Evolutionary conservation across 2,888 invertebrate genomes (phyloP).

Genomic region (Isotomurus palustris): DNA sequence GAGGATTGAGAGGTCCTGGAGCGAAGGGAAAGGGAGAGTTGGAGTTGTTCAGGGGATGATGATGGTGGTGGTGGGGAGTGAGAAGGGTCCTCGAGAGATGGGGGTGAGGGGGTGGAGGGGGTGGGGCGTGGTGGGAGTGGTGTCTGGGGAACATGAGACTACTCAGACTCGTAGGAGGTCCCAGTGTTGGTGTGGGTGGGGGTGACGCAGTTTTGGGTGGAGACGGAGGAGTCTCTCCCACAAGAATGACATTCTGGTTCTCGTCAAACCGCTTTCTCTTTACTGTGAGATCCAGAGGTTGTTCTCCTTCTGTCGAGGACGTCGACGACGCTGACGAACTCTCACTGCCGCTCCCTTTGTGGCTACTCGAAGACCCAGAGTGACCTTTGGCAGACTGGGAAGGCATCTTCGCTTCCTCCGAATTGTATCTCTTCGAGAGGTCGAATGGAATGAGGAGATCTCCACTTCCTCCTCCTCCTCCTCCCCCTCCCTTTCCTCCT

Average conservation of each 20-base stretch:
- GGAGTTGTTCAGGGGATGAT: background rate
- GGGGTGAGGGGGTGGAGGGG: slow-evolving; percentile 13
- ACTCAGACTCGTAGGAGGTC: slow-evolving; percentile 55
- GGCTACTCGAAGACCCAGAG: background rate
- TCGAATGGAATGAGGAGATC: slow-evolving; percentile 43
- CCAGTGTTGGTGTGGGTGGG: slow-evolving; percentile 48
- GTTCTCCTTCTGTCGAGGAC: slow-evolving; percentile 56
- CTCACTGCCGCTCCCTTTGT: no score
- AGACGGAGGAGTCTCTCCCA: slow-evolving; percentile 40
- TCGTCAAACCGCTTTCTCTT: slow-evolving; percentile 83
- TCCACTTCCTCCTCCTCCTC: slow-evolving; percentile 5
- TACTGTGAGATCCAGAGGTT: slow-evolving; percentile 81
- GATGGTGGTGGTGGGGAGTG: slow-evolving; percentile 6
- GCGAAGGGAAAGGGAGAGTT: slow-evolving; percentile 39
- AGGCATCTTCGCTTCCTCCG: slow-evolving; percentile 21
- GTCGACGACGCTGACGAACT: no score
- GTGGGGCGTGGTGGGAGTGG: slow-evolving; percentile 53
- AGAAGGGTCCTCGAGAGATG: background rate
- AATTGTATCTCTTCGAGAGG: slow-evolving; percentile 34
- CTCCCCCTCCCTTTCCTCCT: slow-evolving; percentile 12
- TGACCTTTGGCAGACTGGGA: background rate
- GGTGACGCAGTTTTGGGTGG: slow-evolving; percentile 50
- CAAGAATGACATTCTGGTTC: slow-evolving; percentile 70
- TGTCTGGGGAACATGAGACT: no score
- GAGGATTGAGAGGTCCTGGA: slow-evolving; percentile 27